These are phyloP conservation scores for Neosilurus hyrtlii DNA, from an alignment of 2,797 vertebrate species.

Conservation along the genomic window DNA sequence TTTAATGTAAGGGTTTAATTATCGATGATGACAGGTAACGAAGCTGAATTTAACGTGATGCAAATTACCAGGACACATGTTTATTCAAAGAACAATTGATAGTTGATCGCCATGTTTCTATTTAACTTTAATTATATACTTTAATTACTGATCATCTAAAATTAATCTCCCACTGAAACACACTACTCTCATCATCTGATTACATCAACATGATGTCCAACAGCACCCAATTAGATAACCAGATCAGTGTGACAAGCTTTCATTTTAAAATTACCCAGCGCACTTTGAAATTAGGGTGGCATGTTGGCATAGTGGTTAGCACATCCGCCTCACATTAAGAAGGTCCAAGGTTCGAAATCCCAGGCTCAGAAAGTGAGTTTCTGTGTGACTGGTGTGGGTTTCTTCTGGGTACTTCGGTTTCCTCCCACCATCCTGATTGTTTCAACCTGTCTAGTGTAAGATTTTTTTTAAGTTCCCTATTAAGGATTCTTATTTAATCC, in stretches of 20 bases:
- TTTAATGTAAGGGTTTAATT: background rate
- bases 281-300: too few species aligned
- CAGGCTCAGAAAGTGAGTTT: too few species aligned
- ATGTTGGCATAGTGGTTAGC: too few species aligned
- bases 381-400: too few species aligned
- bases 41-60: slow-evolving; percentile 11
- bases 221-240: background rate
- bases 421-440: too few species aligned
- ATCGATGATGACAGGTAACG: background rate
- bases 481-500: background rate
- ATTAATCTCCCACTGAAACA: slow-evolving; percentile 2
- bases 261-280: background rate
- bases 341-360: too few species aligned
- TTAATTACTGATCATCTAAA: background rate
- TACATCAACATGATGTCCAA: background rate
- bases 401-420: too few species aligned
- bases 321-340: too few species aligned
- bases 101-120: background rate
- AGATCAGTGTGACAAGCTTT: background rate
- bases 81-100: background rate
- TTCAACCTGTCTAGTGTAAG: too few species aligned
- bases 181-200: background rate
- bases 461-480: background rate
- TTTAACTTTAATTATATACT: background rate
- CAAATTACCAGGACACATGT: background rate